Percentiles rank a stretch among this genome's conserved stretches.
Conservation (phyloP, 30 jellyfish, hydroid and myxozoan genomes). For the Aurelia sp. region DNA sequence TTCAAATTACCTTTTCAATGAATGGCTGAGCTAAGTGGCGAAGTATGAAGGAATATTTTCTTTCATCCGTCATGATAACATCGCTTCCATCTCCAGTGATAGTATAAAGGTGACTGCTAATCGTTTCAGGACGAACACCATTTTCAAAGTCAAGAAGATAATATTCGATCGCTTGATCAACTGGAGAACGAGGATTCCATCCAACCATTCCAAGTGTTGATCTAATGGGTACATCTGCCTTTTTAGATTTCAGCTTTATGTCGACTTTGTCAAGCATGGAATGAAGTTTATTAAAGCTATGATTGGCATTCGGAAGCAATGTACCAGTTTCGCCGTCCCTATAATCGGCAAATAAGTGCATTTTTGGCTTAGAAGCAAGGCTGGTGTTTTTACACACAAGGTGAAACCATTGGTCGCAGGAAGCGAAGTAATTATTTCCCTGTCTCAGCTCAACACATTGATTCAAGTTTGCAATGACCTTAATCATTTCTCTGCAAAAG, state of each 20-base stretch:
- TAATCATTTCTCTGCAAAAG: too few species aligned
- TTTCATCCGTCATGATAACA: conserved; percentile 56
- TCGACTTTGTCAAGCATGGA: conserved; percentile 8
- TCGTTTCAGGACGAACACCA: conserved; percentile 71
- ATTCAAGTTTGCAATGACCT: too few species aligned
- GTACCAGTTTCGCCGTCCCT: conserved; percentile 35
- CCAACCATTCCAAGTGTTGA: conserved; percentile 75
- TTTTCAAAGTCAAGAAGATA: conserved; percentile 65
- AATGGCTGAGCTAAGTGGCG: conserved; percentile 63
- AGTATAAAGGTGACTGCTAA: conserved; percentile 13
- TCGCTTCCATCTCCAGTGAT: conserved; percentile 68
- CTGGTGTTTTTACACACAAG: too few species aligned
- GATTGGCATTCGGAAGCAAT: background rate
- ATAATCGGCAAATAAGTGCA: background rate
- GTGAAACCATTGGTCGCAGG: too few species aligned
- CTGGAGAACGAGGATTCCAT: conserved; percentile 51
- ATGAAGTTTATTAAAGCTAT: conserved; percentile 6
- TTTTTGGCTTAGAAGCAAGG: too few species aligned
- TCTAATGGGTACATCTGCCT: conserved; percentile 52
- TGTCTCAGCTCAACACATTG: too few species aligned
- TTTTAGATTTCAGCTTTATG: background rate
- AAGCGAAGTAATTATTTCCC: too few species aligned
- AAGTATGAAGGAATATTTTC: conserved; percentile 45
- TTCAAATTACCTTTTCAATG: conserved; percentile 12
- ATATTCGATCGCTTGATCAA: conserved; percentile 69